Base-by-base conservation (phyloP, 1,140 invertebrate genomes). In the Archivesica marissinica region DNA sequence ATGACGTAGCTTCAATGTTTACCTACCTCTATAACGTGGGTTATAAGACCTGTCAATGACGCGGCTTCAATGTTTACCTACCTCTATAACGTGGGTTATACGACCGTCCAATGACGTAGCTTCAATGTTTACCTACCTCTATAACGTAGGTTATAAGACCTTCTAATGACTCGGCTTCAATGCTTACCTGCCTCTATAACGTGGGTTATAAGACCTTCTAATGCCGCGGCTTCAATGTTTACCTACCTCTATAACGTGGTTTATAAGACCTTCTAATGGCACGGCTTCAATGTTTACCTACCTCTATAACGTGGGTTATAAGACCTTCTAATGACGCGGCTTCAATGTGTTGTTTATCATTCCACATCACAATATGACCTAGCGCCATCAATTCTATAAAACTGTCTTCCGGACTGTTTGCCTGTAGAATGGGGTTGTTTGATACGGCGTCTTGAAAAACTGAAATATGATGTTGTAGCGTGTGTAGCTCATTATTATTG, bases 301-400 rank as follows among this genome's bases (percentile, higher is more conserved):
- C 93, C 90, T 93, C 88, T 25, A 94, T 93, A 7, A 94, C 78
- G 74, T 93, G 91, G 23, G 90, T 85, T 47, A 94, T 88, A 13
- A 94, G 87, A 0, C 93, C 93, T 75, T 94, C 93, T 11, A 93
- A 89, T n/a, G 92, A 92, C 15, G 92, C 91, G 6, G 92, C 92
- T 70, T 92, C 84, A 23, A 93, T 74, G 44, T 91, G 90, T 33
- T 91, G 87, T 15, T 87, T 88, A n/a, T 85, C 84, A 74, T 92
- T 92, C 83, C 88, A 89, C 84, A 90, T 91, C 3, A 92, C 79
- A 20, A 92, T 89, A 39, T 88, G 89, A 2, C 93, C 93, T 84
- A 94, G 87, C 2, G 93, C 93, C 93, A 94, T 94, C 52, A 92
- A 85, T 74, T 93, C 92, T 64, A 94, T 94, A 84, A 93, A 94